Evolutionary conservation across 2,888 invertebrate genomes (phyloP).

Genomic region (Campoletis raptor): DNA sequence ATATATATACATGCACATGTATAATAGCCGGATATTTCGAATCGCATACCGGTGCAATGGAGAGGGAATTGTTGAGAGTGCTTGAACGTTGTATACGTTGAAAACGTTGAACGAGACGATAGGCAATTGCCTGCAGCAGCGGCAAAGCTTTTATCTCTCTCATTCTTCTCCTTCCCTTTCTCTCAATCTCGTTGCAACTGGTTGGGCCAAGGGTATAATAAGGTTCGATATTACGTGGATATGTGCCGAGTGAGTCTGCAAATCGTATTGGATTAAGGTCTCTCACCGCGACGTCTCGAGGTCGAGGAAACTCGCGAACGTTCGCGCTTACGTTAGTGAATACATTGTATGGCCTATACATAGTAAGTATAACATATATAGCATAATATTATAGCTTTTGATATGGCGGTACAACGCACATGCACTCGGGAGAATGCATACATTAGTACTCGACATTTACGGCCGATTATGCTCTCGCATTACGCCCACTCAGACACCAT

Average conservation of each 20-base stretch:
- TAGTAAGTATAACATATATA: slow-evolving; percentile 9
- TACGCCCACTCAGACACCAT: slow-evolving; percentile 41
- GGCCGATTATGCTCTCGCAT: slow-evolving; percentile 60
- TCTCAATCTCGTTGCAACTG: slow-evolving; percentile 43
- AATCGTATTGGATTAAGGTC: slow-evolving; percentile 54
- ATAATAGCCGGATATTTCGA: slow-evolving; percentile 70
- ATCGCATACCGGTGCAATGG: slow-evolving; percentile 56
- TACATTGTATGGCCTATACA: slow-evolving; percentile 21
- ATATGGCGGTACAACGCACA: slow-evolving; percentile 12
- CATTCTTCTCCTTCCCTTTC: neutral
- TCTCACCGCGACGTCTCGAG: slow-evolving; percentile 58
- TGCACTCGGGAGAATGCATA: slow-evolving; percentile 36
- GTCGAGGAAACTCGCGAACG: slow-evolving; percentile 51
- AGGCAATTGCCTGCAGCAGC: slow-evolving; percentile 54
- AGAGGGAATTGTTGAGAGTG: slow-evolving; percentile 26
- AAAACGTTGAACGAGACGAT: slow-evolving; percentile 36
- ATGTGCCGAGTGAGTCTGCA: slow-evolving; percentile 42
- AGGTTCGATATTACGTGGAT: slow-evolving; percentile 55
- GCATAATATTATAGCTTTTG: slow-evolving; percentile 39
- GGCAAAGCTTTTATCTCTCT: slow-evolving; percentile 12
- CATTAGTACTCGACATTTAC: slow-evolving; percentile 61
- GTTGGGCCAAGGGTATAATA: slow-evolving; percentile 56
- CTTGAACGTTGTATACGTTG: neutral
- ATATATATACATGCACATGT: slow-evolving; percentile 4
- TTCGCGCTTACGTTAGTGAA: neutral